Percentiles rank a stretch among this genome's conserved stretches.
phyloP scores from a whole-genome alignment of 2,113 vertebrate genomes.

The Harpagus bidentatus region DNA sequence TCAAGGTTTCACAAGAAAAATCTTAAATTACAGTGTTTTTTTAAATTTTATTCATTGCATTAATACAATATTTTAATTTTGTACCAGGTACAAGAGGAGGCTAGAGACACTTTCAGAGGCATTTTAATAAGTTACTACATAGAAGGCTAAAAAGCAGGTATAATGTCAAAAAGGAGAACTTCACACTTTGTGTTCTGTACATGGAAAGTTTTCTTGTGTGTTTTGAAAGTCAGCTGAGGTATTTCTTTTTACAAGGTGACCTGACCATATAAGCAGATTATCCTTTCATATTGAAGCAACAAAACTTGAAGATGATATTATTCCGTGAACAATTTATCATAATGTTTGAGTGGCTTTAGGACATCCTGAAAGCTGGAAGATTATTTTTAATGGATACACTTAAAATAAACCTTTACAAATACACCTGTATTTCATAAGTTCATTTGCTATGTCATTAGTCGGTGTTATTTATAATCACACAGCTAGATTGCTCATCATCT shows the following conservation, averaged over 20 bases:
- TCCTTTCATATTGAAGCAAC: neutral
- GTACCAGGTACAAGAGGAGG: neutral
- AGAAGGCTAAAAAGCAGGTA: neutral
- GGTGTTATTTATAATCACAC: neutral
- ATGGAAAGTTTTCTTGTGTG: neutral
- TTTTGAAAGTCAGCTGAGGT: neutral
- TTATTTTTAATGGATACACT: neutral
- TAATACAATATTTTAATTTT: neutral
- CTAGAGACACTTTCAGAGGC: neutral
- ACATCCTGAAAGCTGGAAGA: neutral
- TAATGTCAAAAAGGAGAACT: neutral
- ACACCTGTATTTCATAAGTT: neutral
- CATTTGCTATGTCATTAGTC: neutral
- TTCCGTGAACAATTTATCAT: neutral
- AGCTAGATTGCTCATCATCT: neutral
- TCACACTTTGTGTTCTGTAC: neutral
- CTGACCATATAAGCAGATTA: neutral
- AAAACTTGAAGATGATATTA: neutral
- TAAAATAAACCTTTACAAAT: neutral
- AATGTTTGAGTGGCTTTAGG: neutral
- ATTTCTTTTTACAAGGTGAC: neutral
- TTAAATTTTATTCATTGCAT: neutral
- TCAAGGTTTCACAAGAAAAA: neutral
- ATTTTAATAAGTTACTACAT: neutral
- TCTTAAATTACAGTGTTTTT: neutral